These are phyloP conservation scores for Malurus melanocephalus DNA, from an alignment of 2,113 vertebrate genomes.

Conservation along the genomic window DNA sequence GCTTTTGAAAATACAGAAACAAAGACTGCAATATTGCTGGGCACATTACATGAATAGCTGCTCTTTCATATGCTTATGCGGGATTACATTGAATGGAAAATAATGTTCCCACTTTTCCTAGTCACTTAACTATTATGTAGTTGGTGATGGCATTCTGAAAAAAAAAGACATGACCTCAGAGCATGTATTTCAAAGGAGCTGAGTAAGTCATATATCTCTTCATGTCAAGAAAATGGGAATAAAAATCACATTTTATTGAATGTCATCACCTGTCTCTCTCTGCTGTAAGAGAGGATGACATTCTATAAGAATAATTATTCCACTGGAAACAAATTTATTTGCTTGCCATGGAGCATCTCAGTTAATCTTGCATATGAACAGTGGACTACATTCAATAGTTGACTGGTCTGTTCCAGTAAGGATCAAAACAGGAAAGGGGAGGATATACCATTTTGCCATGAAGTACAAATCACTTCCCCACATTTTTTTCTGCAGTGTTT, in stretches of 20 bases:
- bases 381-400: conserved; percentile 14
- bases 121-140: conserved; percentile 36
- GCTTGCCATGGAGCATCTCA: conserved; percentile 42
- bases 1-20: conserved; percentile 31
- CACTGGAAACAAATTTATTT: conserved; percentile 67
- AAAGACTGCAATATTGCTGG: conserved; percentile 26
- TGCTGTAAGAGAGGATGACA: conserved; percentile 44
- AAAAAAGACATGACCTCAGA: conserved; percentile 40
- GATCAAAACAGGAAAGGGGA: conserved; percentile 45
- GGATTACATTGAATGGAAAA: conserved; percentile 34
- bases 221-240: conserved; percentile 55
- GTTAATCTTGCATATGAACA: conserved; percentile 50
- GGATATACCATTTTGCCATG: conserved; percentile 36
- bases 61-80: not conserved
- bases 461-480: conserved; percentile 39
- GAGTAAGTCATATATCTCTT: conserved; percentile 53
- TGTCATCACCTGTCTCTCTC: conserved; percentile 66
- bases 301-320: conserved; percentile 68
- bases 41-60: not conserved
- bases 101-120: conserved; percentile 22
- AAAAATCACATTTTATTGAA: conserved; percentile 65
- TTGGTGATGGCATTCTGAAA: conserved; percentile 16
- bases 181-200: conserved; percentile 41
- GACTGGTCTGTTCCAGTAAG: conserved; percentile 29
- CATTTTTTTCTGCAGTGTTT: conserved; percentile 26